Percentiles rank a stretch among this genome's conserved stretches.
Conservation (phyloP, 1,140 invertebrate species). For the Globodera rostochiensis region DNA sequence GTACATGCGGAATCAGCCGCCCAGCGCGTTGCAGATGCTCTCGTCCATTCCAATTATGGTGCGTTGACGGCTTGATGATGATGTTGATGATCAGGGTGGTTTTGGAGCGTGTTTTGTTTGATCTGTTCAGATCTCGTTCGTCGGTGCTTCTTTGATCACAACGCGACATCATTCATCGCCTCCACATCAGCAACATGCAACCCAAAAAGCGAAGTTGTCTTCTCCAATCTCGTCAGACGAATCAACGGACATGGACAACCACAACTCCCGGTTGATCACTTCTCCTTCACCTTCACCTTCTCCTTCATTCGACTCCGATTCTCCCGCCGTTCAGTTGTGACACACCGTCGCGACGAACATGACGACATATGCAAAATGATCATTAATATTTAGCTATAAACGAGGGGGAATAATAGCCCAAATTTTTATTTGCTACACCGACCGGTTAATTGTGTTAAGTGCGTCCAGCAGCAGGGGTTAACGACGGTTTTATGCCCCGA, state of each 20-base stretch:
- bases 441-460: too few species aligned
- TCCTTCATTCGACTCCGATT: not conserved
- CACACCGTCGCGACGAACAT: too few species aligned
- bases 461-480: too few species aligned
- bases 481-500: too few species aligned
- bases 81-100: not conserved
- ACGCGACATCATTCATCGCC: not conserved
- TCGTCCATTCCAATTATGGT: constrained; percentile 50
- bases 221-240: not conserved
- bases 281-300: not conserved
- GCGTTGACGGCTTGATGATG: not conserved
- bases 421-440: too few species aligned
- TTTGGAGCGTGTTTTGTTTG: not conserved
- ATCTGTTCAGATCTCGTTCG: constrained; percentile 19
- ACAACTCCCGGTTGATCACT: not conserved
- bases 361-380: too few species aligned
- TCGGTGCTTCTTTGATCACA: constrained; percentile 24
- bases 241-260: not conserved
- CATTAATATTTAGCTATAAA: too few species aligned
- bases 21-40: constrained; percentile 38
- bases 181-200: too few species aligned
- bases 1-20: constrained; percentile 40
- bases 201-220: not conserved
- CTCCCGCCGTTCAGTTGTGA: not conserved
- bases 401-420: too few species aligned